Base-by-base conservation (phyloP, 2,797 vertebrate species). In the Diplodus sargus region DNA sequence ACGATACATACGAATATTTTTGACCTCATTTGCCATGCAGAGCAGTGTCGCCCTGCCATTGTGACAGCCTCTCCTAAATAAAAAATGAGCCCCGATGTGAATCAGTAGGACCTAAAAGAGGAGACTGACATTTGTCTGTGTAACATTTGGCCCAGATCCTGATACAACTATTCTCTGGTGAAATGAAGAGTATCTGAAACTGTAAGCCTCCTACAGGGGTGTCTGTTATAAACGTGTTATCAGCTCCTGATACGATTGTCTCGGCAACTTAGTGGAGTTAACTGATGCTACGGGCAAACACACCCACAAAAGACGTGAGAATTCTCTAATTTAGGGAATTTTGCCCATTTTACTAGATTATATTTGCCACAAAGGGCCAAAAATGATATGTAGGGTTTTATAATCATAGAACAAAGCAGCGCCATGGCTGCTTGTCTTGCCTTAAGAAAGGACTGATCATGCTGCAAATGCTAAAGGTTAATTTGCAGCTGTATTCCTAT, bases 61-160 rank as follows among this genome's bases (percentile, higher is more conserved):
- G 30, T 54, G 70, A 79, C 47, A 48, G 70, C 20, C n/a, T 48
- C 18, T 48, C 30, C 42, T 87, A 72, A 90, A 91, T 89, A 78
- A 89, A 79, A 76, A 58, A 90, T 75, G 80, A 91, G 77, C 45
- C 42, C 52, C 48, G 79, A 75, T 54, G 63, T 70, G 71, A 69
- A 76, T 49, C 63, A 51, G 52, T 8, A 6, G 13, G 18, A 74
- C 81, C 30, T 28, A 47, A 2, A 72, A 59, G 71, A 78, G 74
- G 79, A 39, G 28, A 54, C 72, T 72, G 82, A 79, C 72, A 59
- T 61, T 65, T 70, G 51, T 60, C 71, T 70, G 51, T 20, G 25
- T 56, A 48, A 63, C 47, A 4, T 75, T 57, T 56, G 65, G 54
- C 81, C 48, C 49, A n/a, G 48, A 83, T 73, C 64, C 58, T 28